Percentiles rank a stretch among this genome's conserved stretches.
These are phyloP conservation scores for Sinohyriopsis cumingii DNA, from an alignment of 2,888 invertebrate species.

Conservation along the genomic window DNA sequence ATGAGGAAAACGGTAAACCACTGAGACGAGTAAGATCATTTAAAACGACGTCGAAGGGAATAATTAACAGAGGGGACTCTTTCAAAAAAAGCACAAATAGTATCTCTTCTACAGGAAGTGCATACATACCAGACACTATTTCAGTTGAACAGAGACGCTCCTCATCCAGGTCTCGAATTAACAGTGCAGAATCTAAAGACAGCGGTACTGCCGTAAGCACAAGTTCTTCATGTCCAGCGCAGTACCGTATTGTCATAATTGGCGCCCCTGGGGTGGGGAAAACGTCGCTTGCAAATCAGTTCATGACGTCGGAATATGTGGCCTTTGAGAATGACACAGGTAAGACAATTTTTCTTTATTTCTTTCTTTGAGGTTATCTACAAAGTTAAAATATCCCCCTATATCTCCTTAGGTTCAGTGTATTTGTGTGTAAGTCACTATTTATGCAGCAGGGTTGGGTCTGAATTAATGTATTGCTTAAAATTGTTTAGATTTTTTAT, in stretches of 20 bases:
- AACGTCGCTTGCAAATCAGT: constrained; percentile 81
- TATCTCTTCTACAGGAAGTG: constrained; percentile 80
- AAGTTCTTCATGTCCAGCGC: constrained; percentile 30
- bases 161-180: constrained; percentile 31
- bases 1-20: constrained; percentile 29
- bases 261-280: constrained; percentile 81
- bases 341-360: constrained; percentile 7
- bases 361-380: no score
- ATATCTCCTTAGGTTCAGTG: no score
- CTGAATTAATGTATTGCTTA: no score
- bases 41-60: constrained; percentile 89
- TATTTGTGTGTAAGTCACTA: no score
- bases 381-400: no score
- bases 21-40: constrained; percentile 86
- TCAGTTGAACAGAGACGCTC: constrained; percentile 7
- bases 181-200: constrained; percentile 34
- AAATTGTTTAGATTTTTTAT: no score
- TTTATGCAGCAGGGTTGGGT: no score
- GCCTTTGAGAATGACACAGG: constrained; percentile 68
- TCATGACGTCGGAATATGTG: constrained; percentile 82
- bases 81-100: constrained; percentile 91
- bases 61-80: constrained; percentile 88
- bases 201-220: constrained; percentile 29
- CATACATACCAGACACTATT: constrained; percentile 65
- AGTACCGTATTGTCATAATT: constrained; percentile 79